Conservation (phyloP, 2,113 vertebrate species). For the Naja naja region DNA sequence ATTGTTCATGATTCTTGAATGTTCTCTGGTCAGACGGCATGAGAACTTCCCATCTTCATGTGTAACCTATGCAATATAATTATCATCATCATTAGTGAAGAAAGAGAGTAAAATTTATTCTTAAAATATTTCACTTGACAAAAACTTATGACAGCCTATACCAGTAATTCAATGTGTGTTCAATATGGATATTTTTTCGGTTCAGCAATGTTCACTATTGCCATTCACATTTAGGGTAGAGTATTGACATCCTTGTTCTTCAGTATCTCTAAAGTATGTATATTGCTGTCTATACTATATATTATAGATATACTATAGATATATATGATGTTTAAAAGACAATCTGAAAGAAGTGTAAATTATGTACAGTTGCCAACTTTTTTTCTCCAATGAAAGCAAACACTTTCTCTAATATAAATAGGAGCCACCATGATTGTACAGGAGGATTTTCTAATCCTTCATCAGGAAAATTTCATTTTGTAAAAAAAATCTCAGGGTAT, state of each 20-base stretch:
- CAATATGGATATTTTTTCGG: not conserved
- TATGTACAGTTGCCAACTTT: not conserved
- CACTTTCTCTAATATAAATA: not conserved
- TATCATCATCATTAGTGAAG: not conserved
- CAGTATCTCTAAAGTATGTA: rapidly evolving
- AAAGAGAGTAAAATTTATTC: not conserved
- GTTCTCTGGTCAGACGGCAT: not conserved
- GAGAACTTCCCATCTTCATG: not conserved
- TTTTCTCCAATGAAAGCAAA: not conserved
- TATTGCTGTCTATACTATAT: not conserved
- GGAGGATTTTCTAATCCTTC: not conserved
- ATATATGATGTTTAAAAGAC: not conserved
- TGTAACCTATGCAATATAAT: not conserved
- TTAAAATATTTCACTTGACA: not conserved
- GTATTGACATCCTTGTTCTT: not conserved
- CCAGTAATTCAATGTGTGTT: not conserved
- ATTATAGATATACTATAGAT: constrained; percentile 1
- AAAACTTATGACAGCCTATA: not conserved
- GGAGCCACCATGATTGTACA: not conserved
- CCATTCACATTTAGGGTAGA: not conserved
- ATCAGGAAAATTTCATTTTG: not conserved
- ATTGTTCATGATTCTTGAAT: not conserved
- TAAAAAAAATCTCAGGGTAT: not conserved
- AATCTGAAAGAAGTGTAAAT: not conserved
- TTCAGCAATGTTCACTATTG: not conserved